These are phyloP conservation scores for Ellobius talpinus DNA, from an alignment of 2,113 vertebrate species.

Conservation along the genomic window DNA sequence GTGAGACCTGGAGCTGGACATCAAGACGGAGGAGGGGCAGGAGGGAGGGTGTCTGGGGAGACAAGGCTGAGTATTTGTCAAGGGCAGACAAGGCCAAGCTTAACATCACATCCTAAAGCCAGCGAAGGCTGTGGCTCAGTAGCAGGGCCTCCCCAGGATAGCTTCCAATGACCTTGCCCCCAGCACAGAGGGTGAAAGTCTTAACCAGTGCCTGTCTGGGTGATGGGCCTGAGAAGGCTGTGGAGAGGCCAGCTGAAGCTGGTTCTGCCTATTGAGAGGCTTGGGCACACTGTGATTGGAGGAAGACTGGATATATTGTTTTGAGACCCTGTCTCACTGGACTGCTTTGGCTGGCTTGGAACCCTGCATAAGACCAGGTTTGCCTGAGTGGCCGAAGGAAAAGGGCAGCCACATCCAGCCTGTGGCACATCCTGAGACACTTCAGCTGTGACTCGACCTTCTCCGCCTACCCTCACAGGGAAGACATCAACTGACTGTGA, in stretches of 20 bases:
- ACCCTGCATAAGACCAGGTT: not conserved
- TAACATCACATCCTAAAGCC: not conserved
- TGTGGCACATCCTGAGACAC: not conserved
- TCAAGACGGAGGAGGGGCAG: not conserved
- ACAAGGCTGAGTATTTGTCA: not conserved
- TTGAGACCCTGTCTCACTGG: not conserved
- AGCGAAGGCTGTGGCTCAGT: not conserved
- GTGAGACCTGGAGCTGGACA: not conserved
- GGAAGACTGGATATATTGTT: not conserved
- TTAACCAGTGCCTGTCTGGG: not conserved
- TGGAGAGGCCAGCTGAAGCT: not conserved
- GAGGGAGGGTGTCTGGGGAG: rapidly evolving
- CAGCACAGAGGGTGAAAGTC: not conserved
- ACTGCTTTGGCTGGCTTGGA: not conserved
- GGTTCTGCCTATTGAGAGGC: not conserved
- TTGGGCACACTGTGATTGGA: not conserved
- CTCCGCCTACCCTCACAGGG: not conserved
- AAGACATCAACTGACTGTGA: not conserved
- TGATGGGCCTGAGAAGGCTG: not conserved
- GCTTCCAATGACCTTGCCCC: not conserved
- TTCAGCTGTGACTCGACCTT: not conserved
- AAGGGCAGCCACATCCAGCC: not conserved
- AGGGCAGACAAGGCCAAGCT: not conserved
- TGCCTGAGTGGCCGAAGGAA: not conserved
- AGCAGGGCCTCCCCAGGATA: not conserved